Evolutionary conservation across 2,888 invertebrate species (phyloP).

Genomic region (Drosophila melanosoma): DNA sequence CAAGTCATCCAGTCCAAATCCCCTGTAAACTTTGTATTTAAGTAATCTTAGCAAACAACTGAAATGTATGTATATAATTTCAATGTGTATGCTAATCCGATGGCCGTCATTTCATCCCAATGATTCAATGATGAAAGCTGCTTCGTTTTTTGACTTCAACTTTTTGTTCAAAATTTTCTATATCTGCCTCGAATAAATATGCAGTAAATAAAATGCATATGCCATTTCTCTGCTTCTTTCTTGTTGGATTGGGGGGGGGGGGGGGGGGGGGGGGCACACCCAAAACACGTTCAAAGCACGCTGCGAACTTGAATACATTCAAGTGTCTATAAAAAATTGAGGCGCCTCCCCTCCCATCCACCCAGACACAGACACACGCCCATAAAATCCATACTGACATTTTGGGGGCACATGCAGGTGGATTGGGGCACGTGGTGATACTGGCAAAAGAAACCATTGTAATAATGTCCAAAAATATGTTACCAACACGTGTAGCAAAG

Average conservation of each 20-base stretch:
- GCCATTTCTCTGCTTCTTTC: conserved; percentile 50
- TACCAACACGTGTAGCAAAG: conserved; percentile 73
- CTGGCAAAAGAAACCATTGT: conserved; percentile 62
- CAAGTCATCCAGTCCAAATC: not conserved
- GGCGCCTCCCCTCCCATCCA: conserved; percentile 4
- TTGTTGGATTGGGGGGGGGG: conserved; percentile 6
- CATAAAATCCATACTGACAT: conserved; percentile 68
- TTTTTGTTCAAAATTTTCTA: conserved; percentile 37
- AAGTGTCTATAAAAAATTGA: conserved; percentile 67
- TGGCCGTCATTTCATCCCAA: not conserved
- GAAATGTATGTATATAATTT: not conserved
- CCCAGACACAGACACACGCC: conserved; percentile 3
- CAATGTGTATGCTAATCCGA: not conserved
- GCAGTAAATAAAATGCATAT: conserved; percentile 75
- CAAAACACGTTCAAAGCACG: conserved; percentile 70
- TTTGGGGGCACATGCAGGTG: conserved; percentile 40
- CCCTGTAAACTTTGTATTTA: not conserved
- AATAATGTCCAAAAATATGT: conserved; percentile 80
- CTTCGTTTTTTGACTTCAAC: conserved; percentile 61
- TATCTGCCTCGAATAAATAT: conserved; percentile 48
- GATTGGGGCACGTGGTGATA: not conserved
- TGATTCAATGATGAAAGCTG: conserved; percentile 20
- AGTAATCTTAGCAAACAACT: not conserved
- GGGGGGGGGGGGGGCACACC: conserved; percentile 23
- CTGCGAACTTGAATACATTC: conserved; percentile 73